Base-by-base conservation (phyloP, 2,888 invertebrate species). In the Tenthredo notha region DNA sequence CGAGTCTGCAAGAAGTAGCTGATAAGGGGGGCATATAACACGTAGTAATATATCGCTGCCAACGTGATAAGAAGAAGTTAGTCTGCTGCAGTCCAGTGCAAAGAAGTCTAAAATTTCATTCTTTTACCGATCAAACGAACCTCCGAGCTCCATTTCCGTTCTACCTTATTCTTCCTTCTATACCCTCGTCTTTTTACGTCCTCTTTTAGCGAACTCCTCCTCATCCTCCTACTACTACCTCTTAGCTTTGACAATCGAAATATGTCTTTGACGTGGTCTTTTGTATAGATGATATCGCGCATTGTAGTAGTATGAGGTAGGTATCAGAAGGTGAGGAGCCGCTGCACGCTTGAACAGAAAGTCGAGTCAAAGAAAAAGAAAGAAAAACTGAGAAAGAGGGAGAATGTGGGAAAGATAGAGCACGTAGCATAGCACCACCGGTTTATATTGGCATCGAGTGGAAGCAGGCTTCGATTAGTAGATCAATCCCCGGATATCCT, bases 121-220 rank as follows among this genome's bases (percentile, higher is more conserved):
- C 80, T 80, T 15, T 80, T 40, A 25, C 61, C 37, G 80, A 77
- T 77, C 77, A 77, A 77, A 77, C 74, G 74, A 74, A 29, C 74
- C 74, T 25, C 25, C 33, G 18, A 65, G 85, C 85, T 21, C 65
- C 82, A 61, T 80, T 84, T 88, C 87, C 87, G 85, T 86, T 85
- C 87, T 87, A 86, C 86, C 86, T 87, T 25, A 25, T 61, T 85
- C 88, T 86, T 87, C 87, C 86, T 87, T 67, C 78, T 74, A 50
- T 33, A 2, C 78, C 50, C 25, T 58, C 43, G 40, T 85, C 72
- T 85, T n/a, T 29, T 50, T 6, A n/a, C 58, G 25, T 61, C 61
- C 61, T 47, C 75, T 43, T 15, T 70, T 40, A 47, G 47, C 47
- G 83, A 2, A 67, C 29, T 54, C 40, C 40, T 50, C 50, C 21